Base-by-base conservation (phyloP, 2,888 invertebrate species). In the Oegoconia quadripuncta region DNA sequence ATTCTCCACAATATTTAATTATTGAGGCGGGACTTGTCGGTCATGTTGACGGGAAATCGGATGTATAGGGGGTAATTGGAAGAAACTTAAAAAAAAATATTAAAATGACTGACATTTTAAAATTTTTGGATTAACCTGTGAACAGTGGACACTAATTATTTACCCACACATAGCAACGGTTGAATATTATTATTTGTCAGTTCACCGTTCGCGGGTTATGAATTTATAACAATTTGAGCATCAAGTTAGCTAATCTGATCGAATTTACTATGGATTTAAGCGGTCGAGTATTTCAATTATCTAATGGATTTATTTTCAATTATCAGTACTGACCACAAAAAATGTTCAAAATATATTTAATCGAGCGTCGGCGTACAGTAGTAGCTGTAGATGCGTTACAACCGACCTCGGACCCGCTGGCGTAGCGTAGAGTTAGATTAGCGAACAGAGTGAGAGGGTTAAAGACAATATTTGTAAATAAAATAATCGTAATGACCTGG, bases 401-500 rank as follows among this genome's bases (percentile, higher is more conserved):
- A 72, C 72, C 80, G 83, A 79, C 76, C 76, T 78, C 78, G 75
- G 68, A 60, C 63, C 71, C 74, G 84, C 83, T 78, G 81, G 62
- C 73, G 78, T 86, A 83, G 82, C 75, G 74, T 86, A 86, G 84
- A 57, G 65, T 72, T 84, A 86, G 83, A 64, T 64, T 84, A 84
- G 83, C 71, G 82, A 81, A 80, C 86, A 84, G 87, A 88, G 87
- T 81, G 88, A 86, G 87, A 87, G 86, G 88, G 86, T 86, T 87
- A 78, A 87, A 87, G 88, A 88, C 88, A 88, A 88, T 88, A 88
- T 88, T 86, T 88, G 88, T 88, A 88, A 80, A 86, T 87, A 87
- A 76, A 75, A 78, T 82, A 81, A 80, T 74, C 67, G 82, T 87
- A 84, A 82, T 79, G 66, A 77, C 81, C 82, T 83, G 82, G 68